Evolutionary conservation across 2,888 invertebrate genomes (phyloP).

Genomic region (Operophtera brumata): DNA sequence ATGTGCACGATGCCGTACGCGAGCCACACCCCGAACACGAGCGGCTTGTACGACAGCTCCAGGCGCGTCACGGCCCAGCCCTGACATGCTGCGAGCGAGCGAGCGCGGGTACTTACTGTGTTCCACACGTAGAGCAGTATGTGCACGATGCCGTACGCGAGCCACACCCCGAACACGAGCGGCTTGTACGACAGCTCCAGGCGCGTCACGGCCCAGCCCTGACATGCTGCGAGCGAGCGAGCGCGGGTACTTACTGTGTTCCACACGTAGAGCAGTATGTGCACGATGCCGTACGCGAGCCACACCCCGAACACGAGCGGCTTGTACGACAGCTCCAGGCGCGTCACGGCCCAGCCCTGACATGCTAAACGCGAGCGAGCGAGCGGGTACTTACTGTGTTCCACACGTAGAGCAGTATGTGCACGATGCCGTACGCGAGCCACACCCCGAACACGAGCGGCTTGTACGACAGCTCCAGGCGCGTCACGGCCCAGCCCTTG

Average conservation of each 20-base stretch:
- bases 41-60: too few relatives aligned
- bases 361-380: background rate
- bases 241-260: slow-evolving; percentile 95
- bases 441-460: slow-evolving; percentile 92
- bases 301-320: slow-evolving; percentile 92
- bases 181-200: too few relatives aligned
- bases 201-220: too few relatives aligned
- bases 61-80: too few relatives aligned
- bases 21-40: too few relatives aligned
- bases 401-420: slow-evolving; percentile 96
- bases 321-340: slow-evolving; percentile 89
- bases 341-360: background rate
- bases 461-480: slow-evolving; percentile 93
- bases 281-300: slow-evolving; percentile 94
- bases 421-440: slow-evolving; percentile 94
- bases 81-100: too few relatives aligned
- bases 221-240: too few relatives aligned
- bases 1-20: too few relatives aligned
- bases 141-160: too few relatives aligned
- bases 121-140: too few relatives aligned
- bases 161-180: too few relatives aligned
- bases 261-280: slow-evolving; percentile 96
- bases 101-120: too few relatives aligned
- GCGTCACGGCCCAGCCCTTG: slow-evolving; percentile 98
- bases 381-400: slow-evolving; percentile 91